Evolutionary conservation across 1,140 invertebrate genomes (phyloP), one percentile per base, ranked within the genome.

Genomic region (Brachionus manjavacas): DNA sequence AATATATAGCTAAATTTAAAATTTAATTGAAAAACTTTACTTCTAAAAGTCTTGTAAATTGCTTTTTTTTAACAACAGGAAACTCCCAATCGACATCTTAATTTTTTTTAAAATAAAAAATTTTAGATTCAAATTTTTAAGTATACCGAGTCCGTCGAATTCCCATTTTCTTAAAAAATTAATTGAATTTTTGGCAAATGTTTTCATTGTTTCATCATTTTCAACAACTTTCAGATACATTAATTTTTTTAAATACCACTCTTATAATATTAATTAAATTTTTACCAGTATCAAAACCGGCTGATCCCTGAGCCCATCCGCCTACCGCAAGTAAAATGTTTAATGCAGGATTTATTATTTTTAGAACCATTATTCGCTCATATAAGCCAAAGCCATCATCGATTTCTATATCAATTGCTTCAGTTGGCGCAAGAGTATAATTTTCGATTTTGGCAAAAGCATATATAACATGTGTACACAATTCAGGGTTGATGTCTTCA

Each of bases 401-500:
- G 28, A 43, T 52, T 31, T 39, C 86, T 94, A 94, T 85, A 95
- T 94, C 83, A 95, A 93, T 25, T 97, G 90, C 49, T 95, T 92
- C 7, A 96, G 91, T 85, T 93, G 92, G 52, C 93, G 93, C 88
- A 94, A 92, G 86, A 95, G 94, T 87, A 88, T 87, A 31, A 88
- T 79, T 60, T 85, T 86, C 43, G 6, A 90, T 86, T 4, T 94
- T 94, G 0, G 95, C 95, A 88, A 97, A 97, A 3, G 95, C 95
- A 87, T 95, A 97, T 25, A 98, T 93, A 14, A 98, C 90, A 89
- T 97, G 95, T 0, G 95, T 97, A 88, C 96, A 98, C 0, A 97
- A 92, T 23, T 85, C 86, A 0, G 95, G 90, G 87, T 97, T 94
- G 11, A 98, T 93, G 87, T 96, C 93, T 85, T 95, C 94, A 0